phyloP scores from a whole-genome alignment of 2,113 vertebrate genomes.

The Hemiprocne comata region DNA sequence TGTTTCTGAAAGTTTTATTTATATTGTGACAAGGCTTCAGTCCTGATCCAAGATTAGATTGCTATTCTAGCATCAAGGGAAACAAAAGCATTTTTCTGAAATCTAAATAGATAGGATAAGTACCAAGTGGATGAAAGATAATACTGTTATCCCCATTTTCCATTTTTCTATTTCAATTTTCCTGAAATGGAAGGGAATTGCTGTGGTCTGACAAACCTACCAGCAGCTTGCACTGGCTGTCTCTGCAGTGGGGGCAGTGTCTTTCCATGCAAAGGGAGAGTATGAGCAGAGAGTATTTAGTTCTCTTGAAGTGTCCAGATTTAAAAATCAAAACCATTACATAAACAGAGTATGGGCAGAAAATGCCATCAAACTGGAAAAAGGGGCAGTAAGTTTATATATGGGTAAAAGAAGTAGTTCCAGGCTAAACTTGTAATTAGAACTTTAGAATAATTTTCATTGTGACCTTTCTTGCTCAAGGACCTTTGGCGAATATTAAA shows the following conservation, averaged over 20 bases:
- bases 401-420: background rate
- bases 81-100: conserved; percentile 8
- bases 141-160: background rate
- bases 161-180: conserved; percentile 9
- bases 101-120: conserved; percentile 13
- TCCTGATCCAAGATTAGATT: background rate
- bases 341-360: background rate
- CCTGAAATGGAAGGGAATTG: background rate
- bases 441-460: background rate
- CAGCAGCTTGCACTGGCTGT: background rate
- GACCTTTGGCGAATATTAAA: background rate
- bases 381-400: background rate
- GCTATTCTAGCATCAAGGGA: background rate
- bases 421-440: background rate
- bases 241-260: background rate
- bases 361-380: background rate
- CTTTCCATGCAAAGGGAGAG: background rate
- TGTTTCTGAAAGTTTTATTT: background rate
- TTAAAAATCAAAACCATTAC: background rate
- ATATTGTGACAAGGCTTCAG: background rate
- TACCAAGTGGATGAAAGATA: background rate
- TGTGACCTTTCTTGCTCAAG: background rate
- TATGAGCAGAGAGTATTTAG: background rate
- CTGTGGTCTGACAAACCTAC: background rate
- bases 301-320: background rate